These are phyloP conservation scores for Toxotes jaculatrix DNA, from an alignment of 2,113 vertebrate species.

Conservation along the genomic window DNA sequence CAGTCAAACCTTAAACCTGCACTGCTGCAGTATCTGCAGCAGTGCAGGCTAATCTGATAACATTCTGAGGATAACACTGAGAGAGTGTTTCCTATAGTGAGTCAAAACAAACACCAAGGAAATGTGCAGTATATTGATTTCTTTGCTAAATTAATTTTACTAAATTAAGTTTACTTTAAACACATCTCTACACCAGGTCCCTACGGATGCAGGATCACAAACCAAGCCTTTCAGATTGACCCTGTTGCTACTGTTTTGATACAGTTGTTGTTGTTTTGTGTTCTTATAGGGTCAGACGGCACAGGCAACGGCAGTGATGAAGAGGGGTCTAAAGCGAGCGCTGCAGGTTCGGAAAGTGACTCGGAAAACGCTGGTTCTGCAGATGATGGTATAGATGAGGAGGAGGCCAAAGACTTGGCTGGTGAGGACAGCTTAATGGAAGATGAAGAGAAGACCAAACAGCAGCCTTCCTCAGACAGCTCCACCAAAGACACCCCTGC, in stretches of 20 bases:
- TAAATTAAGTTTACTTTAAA: no score
- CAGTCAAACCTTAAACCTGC: no score
- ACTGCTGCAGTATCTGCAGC: no score
- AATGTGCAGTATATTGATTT: no score
- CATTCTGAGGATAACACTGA: no score
- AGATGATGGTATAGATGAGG: conserved; percentile 85
- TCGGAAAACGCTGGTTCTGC: conserved; percentile 89
- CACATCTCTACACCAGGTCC: no score
- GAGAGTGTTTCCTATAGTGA: no score
- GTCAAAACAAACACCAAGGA: no score
- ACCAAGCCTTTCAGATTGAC: not conserved
- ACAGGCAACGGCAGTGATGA: conserved; percentile 96
- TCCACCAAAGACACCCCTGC: conserved; percentile 86
- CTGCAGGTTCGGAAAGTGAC: conserved; percentile 92
- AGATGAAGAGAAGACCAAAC: conserved; percentile 83
- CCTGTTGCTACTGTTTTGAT: not conserved
- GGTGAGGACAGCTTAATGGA: conserved; percentile 84
- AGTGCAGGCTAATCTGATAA: no score
- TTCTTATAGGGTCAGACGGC: conserved; percentile 92
- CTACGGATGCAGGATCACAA: not conserved
- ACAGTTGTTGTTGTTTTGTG: not conserved
- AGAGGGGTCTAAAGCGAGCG: conserved; percentile 93
- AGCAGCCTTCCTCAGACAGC: conserved; percentile 85
- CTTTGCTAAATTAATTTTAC: no score
- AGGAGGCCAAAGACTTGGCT: conserved; percentile 81